Conservation (phyloP, 2,113 vertebrate species). For the Salvelinus sp. region DNA sequence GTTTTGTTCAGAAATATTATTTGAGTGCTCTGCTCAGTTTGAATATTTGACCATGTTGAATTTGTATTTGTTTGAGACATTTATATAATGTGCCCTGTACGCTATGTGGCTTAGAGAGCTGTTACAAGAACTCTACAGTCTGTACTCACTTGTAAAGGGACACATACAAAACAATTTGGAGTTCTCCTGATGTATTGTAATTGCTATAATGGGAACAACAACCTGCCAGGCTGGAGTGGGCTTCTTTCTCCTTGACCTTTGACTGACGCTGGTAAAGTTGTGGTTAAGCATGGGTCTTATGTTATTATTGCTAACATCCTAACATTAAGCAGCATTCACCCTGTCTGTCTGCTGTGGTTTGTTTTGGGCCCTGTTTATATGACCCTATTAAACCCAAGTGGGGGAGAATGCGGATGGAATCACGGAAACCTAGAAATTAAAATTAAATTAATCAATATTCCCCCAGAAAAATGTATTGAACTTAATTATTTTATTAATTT, state of each 20-base stretch:
- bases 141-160: not conserved
- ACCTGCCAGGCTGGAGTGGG: not conserved
- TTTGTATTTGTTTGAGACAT: not conserved
- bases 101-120: not conserved
- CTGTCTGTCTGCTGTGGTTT: conserved; percentile 24
- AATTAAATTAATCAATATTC: too few relatives aligned
- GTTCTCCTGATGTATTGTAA: not conserved
- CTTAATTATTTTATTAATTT: too few relatives aligned
- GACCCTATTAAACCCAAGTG: too few relatives aligned
- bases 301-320: conserved; percentile 25
- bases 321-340: conserved; percentile 26
- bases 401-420: too few relatives aligned
- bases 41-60: not conserved
- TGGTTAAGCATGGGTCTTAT: conserved; percentile 10
- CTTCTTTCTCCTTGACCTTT: conserved; percentile 13
- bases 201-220: not conserved
- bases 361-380: not conserved
- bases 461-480: too few relatives aligned
- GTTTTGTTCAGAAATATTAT: not conserved
- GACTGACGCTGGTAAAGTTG: conserved; percentile 35
- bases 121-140: not conserved
- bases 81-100: not conserved
- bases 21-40: not conserved
- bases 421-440: too few relatives aligned
- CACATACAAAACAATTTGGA: not conserved